These are phyloP conservation scores for Drosophila helvetica DNA, from an alignment of 2,888 invertebrate species.

Conservation along the genomic window DNA sequence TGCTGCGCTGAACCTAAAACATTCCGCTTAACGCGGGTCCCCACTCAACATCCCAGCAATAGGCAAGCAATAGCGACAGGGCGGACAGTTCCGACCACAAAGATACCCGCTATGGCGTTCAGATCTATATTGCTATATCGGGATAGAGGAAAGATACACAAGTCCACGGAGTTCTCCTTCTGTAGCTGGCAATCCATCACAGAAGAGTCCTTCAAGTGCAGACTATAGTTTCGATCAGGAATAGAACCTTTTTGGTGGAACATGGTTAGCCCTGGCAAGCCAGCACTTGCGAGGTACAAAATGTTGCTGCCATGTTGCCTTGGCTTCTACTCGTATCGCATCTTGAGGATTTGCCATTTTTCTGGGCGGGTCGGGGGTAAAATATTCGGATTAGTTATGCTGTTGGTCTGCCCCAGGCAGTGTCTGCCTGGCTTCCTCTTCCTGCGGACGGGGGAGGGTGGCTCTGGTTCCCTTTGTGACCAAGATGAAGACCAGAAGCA, in stretches of 20 bases:
- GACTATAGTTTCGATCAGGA: too few relatives aligned
- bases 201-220: too few relatives aligned
- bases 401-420: conserved; percentile 55
- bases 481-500: conserved; percentile 16
- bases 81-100: conserved; percentile 5
- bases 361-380: conserved; percentile 36
- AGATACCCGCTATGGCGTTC: conserved; percentile 10
- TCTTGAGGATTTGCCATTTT: conserved; percentile 11
- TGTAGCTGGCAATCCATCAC: too few relatives aligned
- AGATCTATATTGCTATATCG: too few relatives aligned
- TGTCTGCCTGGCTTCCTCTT: conserved; percentile 31
- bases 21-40: conserved; percentile 71
- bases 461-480: conserved; percentile 34
- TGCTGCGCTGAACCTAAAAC: conserved; percentile 73
- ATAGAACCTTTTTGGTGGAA: background rate
- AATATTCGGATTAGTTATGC: conserved; percentile 74
- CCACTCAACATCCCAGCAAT: conserved; percentile 47
- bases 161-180: background rate
- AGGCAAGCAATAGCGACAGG: conserved; percentile 16
- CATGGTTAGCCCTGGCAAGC: conserved; percentile 18
- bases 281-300: conserved; percentile 12
- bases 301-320: conserved; percentile 40
- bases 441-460: conserved; percentile 31
- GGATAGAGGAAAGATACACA: too few relatives aligned
- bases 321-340: background rate